Evolutionary conservation across 2,113 vertebrate species (phyloP).

Genomic region (Tetrax tetrax): DNA sequence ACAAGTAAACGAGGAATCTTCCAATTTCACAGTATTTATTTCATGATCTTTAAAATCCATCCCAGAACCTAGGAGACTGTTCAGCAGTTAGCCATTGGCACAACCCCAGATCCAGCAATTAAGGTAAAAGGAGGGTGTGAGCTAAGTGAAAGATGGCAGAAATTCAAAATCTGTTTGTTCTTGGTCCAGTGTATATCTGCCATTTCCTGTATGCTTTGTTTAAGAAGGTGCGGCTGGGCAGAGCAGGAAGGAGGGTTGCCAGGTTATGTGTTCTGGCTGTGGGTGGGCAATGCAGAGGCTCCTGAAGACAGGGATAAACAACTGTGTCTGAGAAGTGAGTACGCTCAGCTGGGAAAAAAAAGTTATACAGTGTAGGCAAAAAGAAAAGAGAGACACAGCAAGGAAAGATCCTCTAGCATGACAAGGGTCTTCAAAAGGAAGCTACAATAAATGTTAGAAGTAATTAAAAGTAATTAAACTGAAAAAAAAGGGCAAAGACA

Average conservation of each 20-base stretch:
- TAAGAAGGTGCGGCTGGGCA: background rate
- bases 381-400: background rate
- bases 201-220: background rate
- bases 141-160: background rate
- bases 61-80: background rate
- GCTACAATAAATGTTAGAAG: background rate
- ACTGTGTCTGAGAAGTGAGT: background rate
- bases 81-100: background rate
- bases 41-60: background rate
- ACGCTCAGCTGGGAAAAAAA: background rate
- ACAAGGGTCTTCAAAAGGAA: background rate
- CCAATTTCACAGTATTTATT: background rate
- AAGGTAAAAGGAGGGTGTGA: conserved; percentile 11
- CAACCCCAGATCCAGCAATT: background rate
- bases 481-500: background rate
- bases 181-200: background rate
- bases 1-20: background rate
- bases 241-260: background rate
- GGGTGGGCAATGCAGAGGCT: background rate
- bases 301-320: background rate
- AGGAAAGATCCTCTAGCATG: background rate
- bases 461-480: background rate
- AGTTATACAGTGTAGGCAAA: background rate
- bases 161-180: conserved; percentile 3
- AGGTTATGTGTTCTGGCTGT: background rate